Evolutionary conservation across 1,140 invertebrate species (phyloP), one percentile per base, ranked within the genome.

Genomic region (Cherax destructor): DNA sequence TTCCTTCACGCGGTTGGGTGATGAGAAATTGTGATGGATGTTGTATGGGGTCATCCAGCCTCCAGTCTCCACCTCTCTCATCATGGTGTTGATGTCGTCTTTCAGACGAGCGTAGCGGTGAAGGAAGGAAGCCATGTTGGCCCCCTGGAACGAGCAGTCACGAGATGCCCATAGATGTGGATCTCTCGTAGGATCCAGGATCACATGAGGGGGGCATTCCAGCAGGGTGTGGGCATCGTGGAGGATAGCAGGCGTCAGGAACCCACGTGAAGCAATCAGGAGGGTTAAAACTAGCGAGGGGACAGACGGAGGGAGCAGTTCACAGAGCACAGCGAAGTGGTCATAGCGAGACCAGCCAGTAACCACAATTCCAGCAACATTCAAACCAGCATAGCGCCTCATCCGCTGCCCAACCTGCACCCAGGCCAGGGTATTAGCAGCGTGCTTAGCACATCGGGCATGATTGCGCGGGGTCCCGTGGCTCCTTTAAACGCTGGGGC

Each of bases 271-370:
- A 30, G 93, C 86, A 18, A 93, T 93, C 76, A 93, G 90, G 59
- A 93, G 84, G 59, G 93, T 91, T 59, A 95, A 88, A 13, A 95
- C 95, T 50, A 96, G 94, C 74, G 94, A 95, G 4, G 96, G 96
- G 21, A 97, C 93, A 16, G 95, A 95, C 61, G 95, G 95, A 5
- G 96, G 96, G 13, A 97, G 93, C 11, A 97, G 94, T 93, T 97
- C 96, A 94, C 96, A 96, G 4, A 97, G 93, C 9, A 96, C 94
- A n/a, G 96, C 95, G 94, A 96, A 96, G 93, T 97, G 96, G 93
- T 97, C 96, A 94, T 96, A 96, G 86, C 95, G 93, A 65, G 95
- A 94, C 95, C 95, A 96, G 10, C 95, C 95, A n/a, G 88, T 91
- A 72, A 91, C 80, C 24, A 95, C 95, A 13, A 96, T 30, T 65